phyloP scores from a whole-genome alignment of 2,888 invertebrate species.

The Tachina grossa region DNA sequence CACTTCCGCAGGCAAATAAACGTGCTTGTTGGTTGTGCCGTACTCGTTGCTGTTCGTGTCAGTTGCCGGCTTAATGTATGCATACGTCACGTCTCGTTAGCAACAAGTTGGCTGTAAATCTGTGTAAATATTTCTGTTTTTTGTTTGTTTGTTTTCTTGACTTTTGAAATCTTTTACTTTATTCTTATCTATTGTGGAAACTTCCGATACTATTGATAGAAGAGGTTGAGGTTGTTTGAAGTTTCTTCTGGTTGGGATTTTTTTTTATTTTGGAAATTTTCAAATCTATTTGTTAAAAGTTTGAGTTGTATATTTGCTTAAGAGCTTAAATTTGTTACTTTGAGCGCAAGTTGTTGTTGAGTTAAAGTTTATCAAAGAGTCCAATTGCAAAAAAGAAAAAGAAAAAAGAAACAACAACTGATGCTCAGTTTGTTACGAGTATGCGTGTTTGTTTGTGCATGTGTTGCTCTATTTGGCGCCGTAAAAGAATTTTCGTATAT shows the following conservation, averaged over 20 bases:
- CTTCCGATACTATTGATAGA: constrained; percentile 64
- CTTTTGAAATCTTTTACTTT: constrained; percentile 60
- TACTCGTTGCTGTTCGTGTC: constrained; percentile 19
- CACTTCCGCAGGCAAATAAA: constrained; percentile 70
- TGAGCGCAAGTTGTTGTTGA: constrained; percentile 36
- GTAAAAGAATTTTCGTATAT: constrained; percentile 73
- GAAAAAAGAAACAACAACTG: neutral
- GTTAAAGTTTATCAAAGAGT: constrained; percentile 66
- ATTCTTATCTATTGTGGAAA: constrained; percentile 54
- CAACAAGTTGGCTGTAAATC: constrained; percentile 71
- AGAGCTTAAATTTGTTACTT: constrained; percentile 59
- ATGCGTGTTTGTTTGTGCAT: constrained; percentile 32
- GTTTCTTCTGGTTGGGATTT: constrained; percentile 14
- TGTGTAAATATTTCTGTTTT: constrained; percentile 68
- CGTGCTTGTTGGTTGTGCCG: constrained; percentile 42
- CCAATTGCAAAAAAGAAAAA: neutral
- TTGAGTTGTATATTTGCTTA: constrained; percentile 61
- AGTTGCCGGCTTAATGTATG: constrained; percentile 52
- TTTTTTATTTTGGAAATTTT: constrained; percentile 19
- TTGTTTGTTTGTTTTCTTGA: constrained; percentile 13
- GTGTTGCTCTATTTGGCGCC: constrained; percentile 73
- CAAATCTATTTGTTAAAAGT: constrained; percentile 60
- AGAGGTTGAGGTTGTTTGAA: constrained; percentile 10
- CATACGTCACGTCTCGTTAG: constrained; percentile 70
- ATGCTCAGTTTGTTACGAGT: constrained; percentile 37